phyloP scores from a whole-genome alignment of 2,888 invertebrate genomes.

The Mimas tiliae region DNA sequence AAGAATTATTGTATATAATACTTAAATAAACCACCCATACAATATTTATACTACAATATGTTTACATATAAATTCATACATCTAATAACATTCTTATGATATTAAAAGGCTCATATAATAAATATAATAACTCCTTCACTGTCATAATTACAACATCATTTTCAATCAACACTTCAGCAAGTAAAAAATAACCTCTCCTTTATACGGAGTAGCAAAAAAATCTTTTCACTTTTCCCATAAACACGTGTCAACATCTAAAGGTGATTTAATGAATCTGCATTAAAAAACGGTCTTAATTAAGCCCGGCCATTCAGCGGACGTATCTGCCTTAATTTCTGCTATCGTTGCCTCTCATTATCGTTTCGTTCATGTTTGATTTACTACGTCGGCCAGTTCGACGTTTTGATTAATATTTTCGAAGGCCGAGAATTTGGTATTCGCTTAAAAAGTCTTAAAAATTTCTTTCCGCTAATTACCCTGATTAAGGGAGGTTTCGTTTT shows the following conservation, averaged over 20 bases:
- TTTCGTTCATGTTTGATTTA: constrained; percentile 49
- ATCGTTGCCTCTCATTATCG: constrained; percentile 59
- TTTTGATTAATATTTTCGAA: constrained; percentile 54
- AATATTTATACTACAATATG: too few relatives aligned
- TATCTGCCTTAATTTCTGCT: constrained; percentile 50
- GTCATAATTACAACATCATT: constrained; percentile 19
- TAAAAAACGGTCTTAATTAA: constrained; percentile 59
- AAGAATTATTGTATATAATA: too few relatives aligned
- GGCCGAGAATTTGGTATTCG: constrained; percentile 19
- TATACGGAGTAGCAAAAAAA: not conserved
- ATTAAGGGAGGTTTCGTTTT: constrained; percentile 24
- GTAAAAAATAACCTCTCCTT: not conserved
- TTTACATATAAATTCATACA: too few relatives aligned
- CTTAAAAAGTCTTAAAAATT: constrained; percentile 22
- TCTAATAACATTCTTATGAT: too few relatives aligned
- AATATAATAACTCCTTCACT: not conserved
- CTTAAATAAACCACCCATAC: too few relatives aligned
- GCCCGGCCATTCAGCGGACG: constrained; percentile 48
- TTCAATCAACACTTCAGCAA: not conserved
- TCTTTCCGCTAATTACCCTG: constrained; percentile 25
- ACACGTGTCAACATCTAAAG: constrained; percentile 55
- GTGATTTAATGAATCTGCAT: constrained; percentile 56
- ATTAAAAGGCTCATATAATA: too few relatives aligned
- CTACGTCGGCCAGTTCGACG: constrained; percentile 46
- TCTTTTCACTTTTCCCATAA: constrained; percentile 30